Conservation (phyloP, 2,888 invertebrate species). For the Erynnis tages region DNA sequence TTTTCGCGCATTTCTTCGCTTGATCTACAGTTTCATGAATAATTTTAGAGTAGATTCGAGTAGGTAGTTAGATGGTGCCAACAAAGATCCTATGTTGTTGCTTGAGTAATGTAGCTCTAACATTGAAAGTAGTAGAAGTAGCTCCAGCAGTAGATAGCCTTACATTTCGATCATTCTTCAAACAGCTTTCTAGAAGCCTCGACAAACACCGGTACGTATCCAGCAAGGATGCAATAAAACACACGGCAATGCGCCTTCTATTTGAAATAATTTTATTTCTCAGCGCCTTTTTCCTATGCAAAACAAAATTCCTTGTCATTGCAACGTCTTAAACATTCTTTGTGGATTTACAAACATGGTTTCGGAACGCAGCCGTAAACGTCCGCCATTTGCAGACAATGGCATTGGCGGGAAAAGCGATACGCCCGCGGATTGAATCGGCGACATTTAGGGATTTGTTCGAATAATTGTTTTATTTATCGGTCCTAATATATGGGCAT, state of each 20-base stretch:
- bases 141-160: no score
- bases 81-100: no score
- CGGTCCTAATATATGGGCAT: conserved; percentile 33
- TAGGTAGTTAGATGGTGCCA: no score
- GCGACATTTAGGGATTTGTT: conserved; percentile 55
- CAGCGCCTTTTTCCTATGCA: conserved; percentile 45
- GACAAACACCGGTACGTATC: conserved; percentile 10
- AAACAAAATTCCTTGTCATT: conserved; percentile 53
- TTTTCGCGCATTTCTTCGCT: no score
- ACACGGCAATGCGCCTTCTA: conserved; percentile 25
- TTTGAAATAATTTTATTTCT: conserved; percentile 36
- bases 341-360: conserved; percentile 51
- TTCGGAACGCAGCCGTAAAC: conserved; percentile 59
- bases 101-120: no score
- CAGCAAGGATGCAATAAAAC: conserved; percentile 25
- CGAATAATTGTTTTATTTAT: conserved; percentile 45
- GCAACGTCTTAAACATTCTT: conserved; percentile 53
- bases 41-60: no score
- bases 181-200: not conserved
- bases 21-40: no score
- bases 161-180: not conserved
- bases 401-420: conserved; percentile 61
- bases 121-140: no score
- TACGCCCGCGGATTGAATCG: conserved; percentile 45
- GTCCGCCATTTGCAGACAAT: conserved; percentile 74